Base-by-base conservation (phyloP, 2,888 invertebrate genomes). In the Phlogophora meticulosa region DNA sequence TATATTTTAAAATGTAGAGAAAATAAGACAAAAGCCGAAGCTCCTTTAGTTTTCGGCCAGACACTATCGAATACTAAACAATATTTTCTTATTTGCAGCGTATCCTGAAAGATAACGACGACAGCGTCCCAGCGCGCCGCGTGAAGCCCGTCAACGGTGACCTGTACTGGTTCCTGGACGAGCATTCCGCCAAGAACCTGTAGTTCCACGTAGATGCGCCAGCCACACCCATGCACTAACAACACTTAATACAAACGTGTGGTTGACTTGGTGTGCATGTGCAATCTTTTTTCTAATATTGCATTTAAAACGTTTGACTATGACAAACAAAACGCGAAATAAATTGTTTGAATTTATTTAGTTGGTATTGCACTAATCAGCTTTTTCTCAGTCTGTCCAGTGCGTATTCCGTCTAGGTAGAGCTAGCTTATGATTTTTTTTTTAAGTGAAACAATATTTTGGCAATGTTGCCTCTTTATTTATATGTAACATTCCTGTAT, bases 41-140 rank as follows among this genome's bases (percentile, higher is more conserved):
- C n/a, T n/a, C n/a, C n/a, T n/a, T n/a, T n/a, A n/a, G n/a, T n/a
- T n/a, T n/a, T n/a, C n/a, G n/a, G n/a, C n/a, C n/a, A n/a, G n/a
- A n/a, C n/a, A n/a, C n/a, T n/a, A n/a, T n/a, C n/a, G n/a, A n/a
- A 17, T 24, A 9, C 22, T 11, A 32, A 43, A 66, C 2, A n/a
- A 24, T 0, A 13, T 32, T n/a, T 57, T 20, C 11, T 9, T 7
- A 13, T 36, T 96, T 96, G 1, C 94, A 98, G 98, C 96, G 97
- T 81, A 97, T 98, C 70, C 93, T 98, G 67, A 96, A 97, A 77
- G 97, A 98, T 69, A 96, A 97, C 63, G 98, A 97, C 66, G 98
- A 98, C 85, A 95, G 96, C 58, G 93, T 98, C 24, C 99, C 99
- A 9, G 98, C 98, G 0, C 96, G 96, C 1, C 92, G 97, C 87